A percentile compares a stretch with the other conserved stretches of the same genome.
phyloP scores from a whole-genome alignment of 2,888 invertebrate genomes.

The Drosophila macrothrix region DNA sequence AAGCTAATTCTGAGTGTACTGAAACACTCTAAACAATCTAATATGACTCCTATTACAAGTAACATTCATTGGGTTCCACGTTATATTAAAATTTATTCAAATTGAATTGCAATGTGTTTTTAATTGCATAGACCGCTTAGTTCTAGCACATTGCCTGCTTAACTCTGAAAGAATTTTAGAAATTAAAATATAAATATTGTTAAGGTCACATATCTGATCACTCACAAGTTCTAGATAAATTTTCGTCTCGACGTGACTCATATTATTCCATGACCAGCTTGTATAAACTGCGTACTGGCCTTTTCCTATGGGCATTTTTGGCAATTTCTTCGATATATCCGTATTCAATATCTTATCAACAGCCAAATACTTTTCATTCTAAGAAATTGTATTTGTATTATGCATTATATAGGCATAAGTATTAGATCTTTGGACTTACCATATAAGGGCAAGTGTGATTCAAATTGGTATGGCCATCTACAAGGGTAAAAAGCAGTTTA shows the following conservation, averaged over 20 bases:
- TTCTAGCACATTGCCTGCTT: not conserved
- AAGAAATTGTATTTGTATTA: not conserved
- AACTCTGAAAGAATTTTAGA: not conserved
- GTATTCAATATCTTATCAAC: conserved; percentile 25
- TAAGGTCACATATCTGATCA: not conserved
- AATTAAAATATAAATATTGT: not conserved
- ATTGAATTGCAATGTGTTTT: not conserved
- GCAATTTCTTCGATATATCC: conserved; percentile 17
- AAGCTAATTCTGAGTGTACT: not conserved
- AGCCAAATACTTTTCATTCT: conserved; percentile 13
- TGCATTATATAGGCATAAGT: too few species aligned
- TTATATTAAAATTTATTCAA: not conserved
- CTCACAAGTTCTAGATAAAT: conserved; percentile 22
- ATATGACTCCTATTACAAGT: not conserved
- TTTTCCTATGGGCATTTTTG: conserved; percentile 14
- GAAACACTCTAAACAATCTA: not conserved
- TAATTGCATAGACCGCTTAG: not conserved
- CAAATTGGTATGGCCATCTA: conserved; percentile 21
- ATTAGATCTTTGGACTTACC: conserved; percentile 7
- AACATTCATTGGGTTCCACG: not conserved
- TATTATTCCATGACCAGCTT: conserved; percentile 20
- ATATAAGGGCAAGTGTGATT: conserved; percentile 38
- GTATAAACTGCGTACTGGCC: conserved; percentile 21
- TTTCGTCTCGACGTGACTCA: not conserved
- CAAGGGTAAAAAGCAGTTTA: conserved; percentile 24